Evolutionary conservation across 2,888 invertebrate genomes (phyloP), one percentile per base, ranked within the genome.

Genomic region (Tetranychus truncatus): DNA sequence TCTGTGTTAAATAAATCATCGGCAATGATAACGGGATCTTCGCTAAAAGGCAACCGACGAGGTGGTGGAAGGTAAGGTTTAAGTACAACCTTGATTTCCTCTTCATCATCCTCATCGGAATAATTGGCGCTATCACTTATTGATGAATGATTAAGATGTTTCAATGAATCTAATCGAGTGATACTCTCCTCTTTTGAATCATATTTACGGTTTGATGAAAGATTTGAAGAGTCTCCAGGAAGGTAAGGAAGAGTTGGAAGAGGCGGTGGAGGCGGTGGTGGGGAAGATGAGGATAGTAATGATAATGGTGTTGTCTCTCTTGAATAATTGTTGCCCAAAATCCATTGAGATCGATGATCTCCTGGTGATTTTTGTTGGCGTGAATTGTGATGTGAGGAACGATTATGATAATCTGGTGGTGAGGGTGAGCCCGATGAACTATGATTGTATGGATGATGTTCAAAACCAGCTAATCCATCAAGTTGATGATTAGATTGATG

Each of bases 121-220:
- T 76, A 76, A 65, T 76, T 76, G 69, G 76, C 76, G 69, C 74
- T 74, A 45, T 76, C 76, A 69, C 76, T 76, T 44, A 76, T 73
- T 18, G 24, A 73, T 1, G 73, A 73, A 24, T 73, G 55, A 44
- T 72, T 72, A 24, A 69, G 69, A 21, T 69, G 69, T 24, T 69
- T 69, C 9, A 69, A 24, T 5, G 69, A 69, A 8, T 20, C 20
- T 11, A 69, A 9, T 21, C 21, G 69, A 20, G 21, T 24, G 21
- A 69, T 24, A 4, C 21, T 24, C 5, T 69, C 69, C 20, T 69
- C 69, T 69, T 69, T 69, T 20, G 20, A 20, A 66, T 7, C n/a
- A 7, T 66, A 18, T 20, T 20, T 20, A 20, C 34, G 18, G 5
- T 21, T 69, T 20, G 20, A 20, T 20, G 20, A 24, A 21, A 20